Percentiles rank a stretch among this genome's conserved stretches.
These are phyloP conservation scores for Neocrepidodera transversa DNA, from an alignment of 2,888 invertebrate genomes.

Conservation along the genomic window DNA sequence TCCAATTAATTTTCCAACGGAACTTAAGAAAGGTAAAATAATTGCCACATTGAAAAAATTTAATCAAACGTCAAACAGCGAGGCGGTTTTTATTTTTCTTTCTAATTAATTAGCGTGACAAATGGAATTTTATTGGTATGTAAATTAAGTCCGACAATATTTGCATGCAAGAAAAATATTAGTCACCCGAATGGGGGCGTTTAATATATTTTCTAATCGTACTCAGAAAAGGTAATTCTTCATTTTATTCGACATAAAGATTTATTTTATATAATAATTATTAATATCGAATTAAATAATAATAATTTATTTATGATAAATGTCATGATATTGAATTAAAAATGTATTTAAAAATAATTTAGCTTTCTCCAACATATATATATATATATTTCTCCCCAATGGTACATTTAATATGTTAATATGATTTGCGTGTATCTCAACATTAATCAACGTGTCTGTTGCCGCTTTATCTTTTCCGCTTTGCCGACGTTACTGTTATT, in stretches of 20 bases:
- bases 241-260: constrained; percentile 1
- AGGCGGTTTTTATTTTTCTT: constrained; percentile 3
- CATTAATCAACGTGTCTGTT: constrained; percentile 53
- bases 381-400: constrained; percentile 31
- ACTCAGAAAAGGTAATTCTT: constrained; percentile 2
- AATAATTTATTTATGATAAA: no score
- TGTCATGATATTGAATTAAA: no score
- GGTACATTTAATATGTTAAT: constrained; percentile 54
- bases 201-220: background rate
- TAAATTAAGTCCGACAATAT: constrained; percentile 2
- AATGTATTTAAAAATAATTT: background rate
- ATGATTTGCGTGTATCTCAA: constrained; percentile 54
- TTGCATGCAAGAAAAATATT: constrained; percentile 6
- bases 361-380: background rate
- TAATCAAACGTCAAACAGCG: constrained; percentile 1
- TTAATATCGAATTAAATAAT: no score
- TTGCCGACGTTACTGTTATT: constrained; percentile 50
- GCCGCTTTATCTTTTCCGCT: constrained; percentile 51
- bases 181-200: background rate
- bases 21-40: constrained; percentile 2
- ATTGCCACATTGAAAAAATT: constrained; percentile 8
- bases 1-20: background rate
- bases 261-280: no score
- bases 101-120: constrained; percentile 12
- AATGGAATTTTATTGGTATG: constrained; percentile 9